Percentiles rank a stretch among this genome's conserved stretches.
phyloP scores from a whole-genome alignment of 2,888 invertebrate species.

The Apotomis capreana region DNA sequence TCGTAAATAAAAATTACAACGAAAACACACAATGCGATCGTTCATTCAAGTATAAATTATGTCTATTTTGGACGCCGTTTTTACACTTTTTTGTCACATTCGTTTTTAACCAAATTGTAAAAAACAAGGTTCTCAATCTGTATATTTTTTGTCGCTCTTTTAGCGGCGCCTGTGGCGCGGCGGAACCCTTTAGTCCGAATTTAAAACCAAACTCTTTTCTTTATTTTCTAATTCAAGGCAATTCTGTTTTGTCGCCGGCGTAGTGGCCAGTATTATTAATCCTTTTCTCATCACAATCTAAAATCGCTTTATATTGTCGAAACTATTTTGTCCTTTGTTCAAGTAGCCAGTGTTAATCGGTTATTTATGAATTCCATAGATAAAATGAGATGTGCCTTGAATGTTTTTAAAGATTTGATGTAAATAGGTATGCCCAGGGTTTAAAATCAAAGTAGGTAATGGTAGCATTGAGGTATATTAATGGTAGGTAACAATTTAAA shows the following conservation, averaged over 20 bases:
- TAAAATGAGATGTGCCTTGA: not conserved
- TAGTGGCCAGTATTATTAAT: slow-evolving; percentile 66
- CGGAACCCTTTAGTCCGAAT: slow-evolving; percentile 74
- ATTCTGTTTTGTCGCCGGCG: slow-evolving; percentile 49
- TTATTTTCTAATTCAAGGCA: slow-evolving; percentile 50
- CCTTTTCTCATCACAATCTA: slow-evolving; percentile 71
- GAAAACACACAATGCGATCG: slow-evolving; percentile 75
- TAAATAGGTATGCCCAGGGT: not conserved
- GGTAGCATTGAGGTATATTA: too few relatives aligned
- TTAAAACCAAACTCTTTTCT: slow-evolving; percentile 57
- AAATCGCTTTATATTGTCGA: slow-evolving; percentile 66
- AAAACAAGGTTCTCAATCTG: slow-evolving; percentile 40
- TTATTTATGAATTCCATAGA: slow-evolving; percentile 18
- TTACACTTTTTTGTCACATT: slow-evolving; percentile 76
- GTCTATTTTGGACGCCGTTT: slow-evolving; percentile 74
- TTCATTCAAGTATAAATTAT: slow-evolving; percentile 80
- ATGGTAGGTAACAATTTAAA: too few relatives aligned
- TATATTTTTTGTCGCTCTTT: slow-evolving; percentile 61
- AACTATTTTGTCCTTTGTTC: slow-evolving; percentile 57
- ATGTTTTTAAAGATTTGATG: not conserved
- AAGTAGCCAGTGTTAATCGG: slow-evolving; percentile 48
- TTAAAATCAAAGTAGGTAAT: not conserved
- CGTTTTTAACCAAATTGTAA: slow-evolving; percentile 52
- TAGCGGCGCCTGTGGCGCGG: slow-evolving; percentile 76
- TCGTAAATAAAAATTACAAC: slow-evolving; percentile 82